Evolutionary conservation across 1,140 invertebrate genomes (phyloP).

Genomic region (Colletes latitarsis): DNA sequence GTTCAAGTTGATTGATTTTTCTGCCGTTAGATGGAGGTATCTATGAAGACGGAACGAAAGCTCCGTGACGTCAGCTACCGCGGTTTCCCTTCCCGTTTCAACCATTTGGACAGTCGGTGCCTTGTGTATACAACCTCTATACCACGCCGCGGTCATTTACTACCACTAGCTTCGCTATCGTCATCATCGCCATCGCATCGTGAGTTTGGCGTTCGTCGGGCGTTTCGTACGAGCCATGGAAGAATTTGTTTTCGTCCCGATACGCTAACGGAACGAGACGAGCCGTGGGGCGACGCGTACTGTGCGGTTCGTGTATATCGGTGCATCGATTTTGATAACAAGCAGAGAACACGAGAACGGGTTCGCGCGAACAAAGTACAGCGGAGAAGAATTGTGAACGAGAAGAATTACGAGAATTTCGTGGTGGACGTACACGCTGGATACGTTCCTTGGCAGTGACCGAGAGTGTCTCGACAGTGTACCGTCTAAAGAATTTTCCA

Average conservation of each 20-base stretch:
- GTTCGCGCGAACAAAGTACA: conserved; percentile 47
- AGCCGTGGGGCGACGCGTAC: conserved; percentile 12
- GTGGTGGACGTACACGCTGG: conserved; percentile 23
- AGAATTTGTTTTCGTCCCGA: conserved; percentile 31
- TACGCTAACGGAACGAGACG: neutral
- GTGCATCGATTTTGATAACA: conserved; percentile 56
- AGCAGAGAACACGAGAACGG: neutral
- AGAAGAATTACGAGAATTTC: neutral
- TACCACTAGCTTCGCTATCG: conserved; percentile 40
- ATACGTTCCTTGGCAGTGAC: conserved; percentile 70
- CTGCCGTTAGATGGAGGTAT: conserved; percentile 38
- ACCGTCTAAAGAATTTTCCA: neutral
- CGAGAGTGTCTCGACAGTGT: conserved; percentile 56
- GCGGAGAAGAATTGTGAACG: conserved; percentile 25
- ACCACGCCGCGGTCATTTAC: conserved; percentile 28
- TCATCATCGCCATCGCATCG: conserved; percentile 39
- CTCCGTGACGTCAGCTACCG: conserved; percentile 33
- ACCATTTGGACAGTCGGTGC: conserved; percentile 1
- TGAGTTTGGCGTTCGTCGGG: conserved; percentile 40
- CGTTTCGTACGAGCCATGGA: conserved; percentile 7
- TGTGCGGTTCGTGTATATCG: conserved; percentile 16
- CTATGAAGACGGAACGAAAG: conserved; percentile 33
- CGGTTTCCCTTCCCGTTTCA: conserved; percentile 1
- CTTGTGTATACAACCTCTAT: conserved; percentile 29
- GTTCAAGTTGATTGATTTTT: conserved; percentile 30